Base-by-base conservation (phyloP, 1,140 invertebrate species). In the Monochamus saltuarius region DNA sequence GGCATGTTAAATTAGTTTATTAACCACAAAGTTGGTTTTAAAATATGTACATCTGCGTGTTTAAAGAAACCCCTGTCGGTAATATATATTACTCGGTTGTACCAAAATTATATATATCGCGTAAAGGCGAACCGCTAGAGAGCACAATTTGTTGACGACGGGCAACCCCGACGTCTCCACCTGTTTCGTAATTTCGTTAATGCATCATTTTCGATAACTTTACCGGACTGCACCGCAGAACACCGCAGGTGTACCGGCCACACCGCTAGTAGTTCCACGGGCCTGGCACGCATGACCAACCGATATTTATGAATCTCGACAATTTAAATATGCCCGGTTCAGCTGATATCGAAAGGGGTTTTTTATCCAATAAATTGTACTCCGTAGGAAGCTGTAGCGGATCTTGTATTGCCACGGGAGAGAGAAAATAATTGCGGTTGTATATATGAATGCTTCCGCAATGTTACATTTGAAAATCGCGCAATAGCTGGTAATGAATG, bases 301-400 rank as follows among this genome's bases (percentile, higher is more conserved):
- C 49, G 29, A 51, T 51, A 51, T 51, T 51, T 51, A 51, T 51
- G 35, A 37, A 51, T 36, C 11, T 35, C 49, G 49, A n/a, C 19
- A 36, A 51, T 51, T 51, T 51, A 51, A 51, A 51, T 51, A 35
- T n/a, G 29, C 45, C 45, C 45, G 45, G 45, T 19, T 51, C 19
- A 37, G 13, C 49, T 35, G 49, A 51, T 51, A 51, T 51, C 49
- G 35, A 51, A 51, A 51, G 49, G 36, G 35, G 35, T 51, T 40
- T 51, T 51, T 51, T 36, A 51, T 51, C 29, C 49, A 35, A 51
- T 51, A 51, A 51, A 51, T 51, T 51, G 49, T 51, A 22, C 49
- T 51, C 49, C n/a, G 35, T 51, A 51, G 49, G 49, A 36, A 51
- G 49, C 49, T 51, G 35, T 16, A 35, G 29, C 49, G n/a, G 16